Evolutionary conservation across 2,888 invertebrate genomes (phyloP).

Genomic region (Lordiphosa fenestrarum): DNA sequence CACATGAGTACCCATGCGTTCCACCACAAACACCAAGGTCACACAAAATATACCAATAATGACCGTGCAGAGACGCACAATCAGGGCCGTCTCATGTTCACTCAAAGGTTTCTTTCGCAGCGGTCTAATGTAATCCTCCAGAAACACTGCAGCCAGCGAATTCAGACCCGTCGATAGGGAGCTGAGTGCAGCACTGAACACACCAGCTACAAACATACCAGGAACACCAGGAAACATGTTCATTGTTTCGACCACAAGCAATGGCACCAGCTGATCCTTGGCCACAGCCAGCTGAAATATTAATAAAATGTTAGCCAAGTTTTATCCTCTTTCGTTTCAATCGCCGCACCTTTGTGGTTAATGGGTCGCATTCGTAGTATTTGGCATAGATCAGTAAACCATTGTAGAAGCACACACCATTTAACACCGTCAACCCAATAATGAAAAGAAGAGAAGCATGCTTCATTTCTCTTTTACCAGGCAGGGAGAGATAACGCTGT

Average conservation of each 20-base stretch:
- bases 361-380: conserved; percentile 88
- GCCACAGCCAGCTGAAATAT: conserved; percentile 85
- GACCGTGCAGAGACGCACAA: conserved; percentile 86
- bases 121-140: conserved; percentile 89
- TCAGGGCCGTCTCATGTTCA: conserved; percentile 81
- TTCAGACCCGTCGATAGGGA: conserved; percentile 90
- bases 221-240: conserved; percentile 89
- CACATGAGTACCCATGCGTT: conserved; percentile 86
- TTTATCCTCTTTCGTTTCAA: neutral
- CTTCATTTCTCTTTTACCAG: conserved; percentile 85
- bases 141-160: conserved; percentile 89
- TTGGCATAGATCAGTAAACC: conserved; percentile 88
- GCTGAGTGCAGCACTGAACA: conserved; percentile 94
- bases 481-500: conserved; percentile 89
- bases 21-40: conserved; percentile 85
- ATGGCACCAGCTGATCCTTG: conserved; percentile 90
- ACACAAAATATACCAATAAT: conserved; percentile 85
- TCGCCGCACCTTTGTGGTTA: conserved; percentile 86
- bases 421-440: conserved; percentile 83
- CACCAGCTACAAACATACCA: conserved; percentile 93
- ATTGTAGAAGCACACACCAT: conserved; percentile 85
- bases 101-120: conserved; percentile 82
- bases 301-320: neutral
- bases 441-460: conserved; percentile 85
- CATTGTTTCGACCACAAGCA: conserved; percentile 91